phyloP scores from a whole-genome alignment of 2,113 vertebrate genomes.

The human region GRCh38 chr1:118767501-118768000 shows the following conservation, averaged over 20 bases:
- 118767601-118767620: neutral
- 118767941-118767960: constrained; percentile 33
- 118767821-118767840: constrained; percentile 13
- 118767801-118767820: neutral
- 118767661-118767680: neutral
- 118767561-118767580: neutral
- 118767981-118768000: constrained; percentile 46
- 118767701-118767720: neutral
- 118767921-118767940: constrained; percentile 23
- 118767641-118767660: neutral
- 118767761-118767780: neutral
- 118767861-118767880: constrained; percentile 9
- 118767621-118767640: neutral
- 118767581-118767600: neutral
- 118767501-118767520: neutral
- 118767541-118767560: neutral
- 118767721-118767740: neutral
- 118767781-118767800: neutral
- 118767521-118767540: neutral
- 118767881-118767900: neutral
- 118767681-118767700: constrained; percentile 17
- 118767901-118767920: constrained; percentile 1
- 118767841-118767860: neutral
- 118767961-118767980: neutral
- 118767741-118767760: neutral